Percentiles rank a stretch among this genome's conserved stretches.
Conservation (phyloP, 2,888 invertebrate genomes). For the Trichogramma dendrolimi region DNA sequence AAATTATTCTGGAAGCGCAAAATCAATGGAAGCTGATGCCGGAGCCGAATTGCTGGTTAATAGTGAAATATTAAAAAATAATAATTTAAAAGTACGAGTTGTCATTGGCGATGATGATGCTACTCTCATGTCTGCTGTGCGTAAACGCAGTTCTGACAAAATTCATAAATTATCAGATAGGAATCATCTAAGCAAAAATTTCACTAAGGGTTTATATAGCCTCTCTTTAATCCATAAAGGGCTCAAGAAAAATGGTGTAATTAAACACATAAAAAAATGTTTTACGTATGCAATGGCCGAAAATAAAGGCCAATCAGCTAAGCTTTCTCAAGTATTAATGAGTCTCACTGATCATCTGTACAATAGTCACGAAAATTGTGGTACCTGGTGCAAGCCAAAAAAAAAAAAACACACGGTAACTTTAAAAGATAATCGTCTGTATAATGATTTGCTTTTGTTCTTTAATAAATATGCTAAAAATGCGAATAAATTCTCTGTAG, state of each 20-base stretch:
- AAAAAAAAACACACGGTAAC: conserved; percentile 6
- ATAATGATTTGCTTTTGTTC: neutral
- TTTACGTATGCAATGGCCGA: conserved; percentile 30
- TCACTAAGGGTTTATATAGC: conserved; percentile 30
- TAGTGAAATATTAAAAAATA: conserved; percentile 3
- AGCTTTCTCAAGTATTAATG: conserved; percentile 22
- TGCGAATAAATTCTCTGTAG: conserved; percentile 10
- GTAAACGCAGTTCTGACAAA: neutral
- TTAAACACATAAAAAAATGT: conserved; percentile 32
- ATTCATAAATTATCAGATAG: conserved; percentile 25
- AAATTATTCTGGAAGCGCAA: neutral
- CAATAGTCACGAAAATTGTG: conserved; percentile 30
- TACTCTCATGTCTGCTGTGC: conserved; percentile 9
- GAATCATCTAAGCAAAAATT: conserved; percentile 32
- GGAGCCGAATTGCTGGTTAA: neutral
- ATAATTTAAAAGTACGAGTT: conserved; percentile 7
- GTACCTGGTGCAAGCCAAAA: conserved; percentile 28
- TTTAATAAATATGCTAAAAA: conserved; percentile 14
- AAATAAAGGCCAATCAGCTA: conserved; percentile 14
- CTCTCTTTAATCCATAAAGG: conserved; percentile 23
- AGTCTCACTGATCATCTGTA: conserved; percentile 31
- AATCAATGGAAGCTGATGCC: conserved; percentile 5
- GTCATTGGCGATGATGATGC: conserved; percentile 14
- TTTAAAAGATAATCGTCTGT: neutral
- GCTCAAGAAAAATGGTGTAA: conserved; percentile 24